phyloP scores from a whole-genome alignment of 2,888 invertebrate species.

The Carterocephalus palaemon region DNA sequence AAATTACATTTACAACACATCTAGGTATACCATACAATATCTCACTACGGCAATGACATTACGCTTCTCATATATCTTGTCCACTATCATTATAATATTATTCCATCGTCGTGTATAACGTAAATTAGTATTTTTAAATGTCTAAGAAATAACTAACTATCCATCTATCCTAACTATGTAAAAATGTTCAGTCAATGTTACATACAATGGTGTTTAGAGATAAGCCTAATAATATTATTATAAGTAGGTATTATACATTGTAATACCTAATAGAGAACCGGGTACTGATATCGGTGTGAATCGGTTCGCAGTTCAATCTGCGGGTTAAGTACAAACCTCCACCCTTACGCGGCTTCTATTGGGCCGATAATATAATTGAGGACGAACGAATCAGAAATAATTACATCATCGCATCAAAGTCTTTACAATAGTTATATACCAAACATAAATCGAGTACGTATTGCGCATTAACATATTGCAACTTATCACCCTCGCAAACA shows the following conservation, averaged over 20 bases:
- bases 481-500: conserved; percentile 7
- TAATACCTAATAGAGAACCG: conserved; percentile 32
- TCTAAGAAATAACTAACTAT: conserved; percentile 56
- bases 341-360: conserved; percentile 39
- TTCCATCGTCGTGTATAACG: conserved; percentile 37
- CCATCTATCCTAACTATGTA: conserved; percentile 71
- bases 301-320: conserved; percentile 39
- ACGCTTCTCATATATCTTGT: conserved; percentile 26
- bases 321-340: conserved; percentile 43
- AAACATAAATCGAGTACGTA: conserved; percentile 39
- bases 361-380: conserved; percentile 9
- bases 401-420: conserved; percentile 31
- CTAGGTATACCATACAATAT: conserved; percentile 29
- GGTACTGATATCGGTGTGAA: conserved; percentile 35
- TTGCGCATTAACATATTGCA: conserved; percentile 37
- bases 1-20: conserved; percentile 30
- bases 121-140: conserved; percentile 46
- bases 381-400: conserved; percentile 8
- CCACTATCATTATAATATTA: conserved; percentile 13
- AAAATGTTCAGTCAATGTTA: conserved; percentile 78
- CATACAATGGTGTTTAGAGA: conserved; percentile 72
- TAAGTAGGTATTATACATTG: conserved; percentile 16
- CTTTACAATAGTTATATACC: too few species aligned
- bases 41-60: conserved; percentile 29
- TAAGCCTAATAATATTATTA: conserved; percentile 44